Conservation (phyloP, 2,888 invertebrate genomes). For the Cetonia aurata region DNA sequence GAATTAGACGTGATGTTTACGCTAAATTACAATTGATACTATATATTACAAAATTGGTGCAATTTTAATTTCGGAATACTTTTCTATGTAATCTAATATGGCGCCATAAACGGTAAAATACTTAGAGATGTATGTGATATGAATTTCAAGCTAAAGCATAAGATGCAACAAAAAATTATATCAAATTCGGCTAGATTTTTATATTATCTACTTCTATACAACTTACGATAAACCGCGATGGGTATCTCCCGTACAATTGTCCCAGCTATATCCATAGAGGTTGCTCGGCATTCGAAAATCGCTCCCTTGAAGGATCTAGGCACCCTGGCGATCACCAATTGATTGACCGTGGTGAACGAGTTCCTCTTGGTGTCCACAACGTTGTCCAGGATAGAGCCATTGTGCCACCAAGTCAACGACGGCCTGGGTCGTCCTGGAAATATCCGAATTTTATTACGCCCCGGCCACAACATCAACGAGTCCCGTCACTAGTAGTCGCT, state of each 20-base stretch:
- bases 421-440: slow-evolving; percentile 83
- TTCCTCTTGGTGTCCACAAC: slow-evolving; percentile 78
- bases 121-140: too few relatives aligned
- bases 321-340: slow-evolving; percentile 79
- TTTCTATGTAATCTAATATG: too few relatives aligned
- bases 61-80: too few relatives aligned
- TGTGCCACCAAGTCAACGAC: slow-evolving; percentile 86
- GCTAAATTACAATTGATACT: too few relatives aligned
- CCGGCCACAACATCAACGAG: slow-evolving; percentile 12
- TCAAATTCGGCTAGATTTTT: too few relatives aligned
- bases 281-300: slow-evolving; percentile 82
- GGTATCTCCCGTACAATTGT: slow-evolving; percentile 80
- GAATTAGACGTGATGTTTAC: too few relatives aligned
- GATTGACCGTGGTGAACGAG: slow-evolving; percentile 77
- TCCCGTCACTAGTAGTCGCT: slow-evolving; percentile 5
- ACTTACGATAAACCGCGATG: slow-evolving; percentile 76
- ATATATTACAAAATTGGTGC: too few relatives aligned
- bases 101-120: too few relatives aligned
- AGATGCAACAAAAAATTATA: too few relatives aligned
- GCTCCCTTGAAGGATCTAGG: slow-evolving; percentile 80
- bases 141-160: too few relatives aligned
- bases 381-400: slow-evolving; percentile 79
- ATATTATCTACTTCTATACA: too few relatives aligned
- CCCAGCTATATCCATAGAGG: slow-evolving; percentile 75
- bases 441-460: slow-evolving; percentile 34